Conservation (phyloP, 2,797 vertebrate species). For the Mus spretus region DNA sequence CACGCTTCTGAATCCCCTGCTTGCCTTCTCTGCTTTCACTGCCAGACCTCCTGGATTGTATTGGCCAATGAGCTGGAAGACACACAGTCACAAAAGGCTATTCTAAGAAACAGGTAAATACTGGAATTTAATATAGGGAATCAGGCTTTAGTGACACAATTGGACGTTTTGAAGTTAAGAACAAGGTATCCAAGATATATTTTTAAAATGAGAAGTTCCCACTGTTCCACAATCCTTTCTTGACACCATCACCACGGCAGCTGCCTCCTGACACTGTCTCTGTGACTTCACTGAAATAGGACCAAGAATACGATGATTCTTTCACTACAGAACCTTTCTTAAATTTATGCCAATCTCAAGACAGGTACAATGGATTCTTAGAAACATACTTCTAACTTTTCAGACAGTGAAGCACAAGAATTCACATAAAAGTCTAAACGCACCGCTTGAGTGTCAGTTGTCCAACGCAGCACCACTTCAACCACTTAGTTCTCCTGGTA, state of each 20-base stretch:
- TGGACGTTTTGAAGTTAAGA: neutral
- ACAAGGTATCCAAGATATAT: neutral
- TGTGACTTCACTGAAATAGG: neutral
- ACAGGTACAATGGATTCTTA: neutral
- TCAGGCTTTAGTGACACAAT: neutral
- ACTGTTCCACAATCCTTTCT: neutral
- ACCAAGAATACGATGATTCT: neutral
- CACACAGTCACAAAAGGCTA: neutral
- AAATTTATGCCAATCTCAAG: neutral
- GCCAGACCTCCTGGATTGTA: neutral
- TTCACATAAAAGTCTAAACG: neutral
- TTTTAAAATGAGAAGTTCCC: neutral
- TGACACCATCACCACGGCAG: neutral
- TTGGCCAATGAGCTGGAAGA: neutral
- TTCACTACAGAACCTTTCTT: neutral
- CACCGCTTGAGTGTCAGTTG: neutral
- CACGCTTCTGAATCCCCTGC: neutral
- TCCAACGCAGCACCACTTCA: neutral
- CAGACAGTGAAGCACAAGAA: neutral
- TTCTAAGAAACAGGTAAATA: neutral
- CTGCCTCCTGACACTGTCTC: neutral
- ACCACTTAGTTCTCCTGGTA: neutral
- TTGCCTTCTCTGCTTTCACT: neutral
- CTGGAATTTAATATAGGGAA: neutral
- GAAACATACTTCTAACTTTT: constrained; percentile 54